Evolutionary conservation across 2,888 invertebrate species (phyloP).

Genomic region (Onchidella celtica): DNA sequence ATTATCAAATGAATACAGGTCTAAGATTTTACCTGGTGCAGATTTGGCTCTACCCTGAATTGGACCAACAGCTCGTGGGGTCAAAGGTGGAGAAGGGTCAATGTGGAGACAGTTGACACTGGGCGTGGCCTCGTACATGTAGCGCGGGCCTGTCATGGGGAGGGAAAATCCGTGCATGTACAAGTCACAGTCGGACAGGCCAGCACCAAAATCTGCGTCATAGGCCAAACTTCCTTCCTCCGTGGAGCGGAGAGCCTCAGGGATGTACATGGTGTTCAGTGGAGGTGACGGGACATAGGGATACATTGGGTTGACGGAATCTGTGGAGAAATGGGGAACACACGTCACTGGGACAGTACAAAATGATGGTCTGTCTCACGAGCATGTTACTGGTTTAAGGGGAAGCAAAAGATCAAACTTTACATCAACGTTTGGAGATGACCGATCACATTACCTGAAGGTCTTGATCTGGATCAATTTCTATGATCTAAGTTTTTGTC

Average conservation of each 20-base stretch:
- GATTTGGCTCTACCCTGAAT: slow-evolving; percentile 61
- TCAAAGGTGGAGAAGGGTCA: slow-evolving; percentile 56
- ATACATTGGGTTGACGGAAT: neutral
- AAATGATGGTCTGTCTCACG: neutral
- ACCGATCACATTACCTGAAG: too few relatives aligned
- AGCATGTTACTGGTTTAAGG: neutral
- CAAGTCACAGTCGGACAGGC: neutral
- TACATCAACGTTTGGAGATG: too few relatives aligned
- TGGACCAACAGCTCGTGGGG: slow-evolving; percentile 60
- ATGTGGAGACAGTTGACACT: slow-evolving; percentile 64
- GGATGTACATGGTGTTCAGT: slow-evolving; percentile 35
- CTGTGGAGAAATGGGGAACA: neutral
- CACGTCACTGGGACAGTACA: neutral
- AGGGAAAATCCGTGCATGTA: slow-evolving; percentile 23
- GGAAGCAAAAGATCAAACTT: too few relatives aligned
- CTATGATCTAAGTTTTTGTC: too few relatives aligned
- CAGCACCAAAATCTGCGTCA: neutral
- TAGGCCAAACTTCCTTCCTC: slow-evolving; percentile 28
- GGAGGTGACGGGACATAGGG: slow-evolving; percentile 45
- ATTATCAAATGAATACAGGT: too few relatives aligned
- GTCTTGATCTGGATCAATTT: too few relatives aligned
- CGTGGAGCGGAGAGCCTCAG: slow-evolving; percentile 33
- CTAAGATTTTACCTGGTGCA: slow-evolving; percentile 71
- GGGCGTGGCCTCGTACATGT: slow-evolving; percentile 65
- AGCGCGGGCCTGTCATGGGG: slow-evolving; percentile 52